Percentiles rank a stretch among this genome's conserved stretches.
Evolutionary conservation across 2,113 vertebrate genomes (phyloP).

Genomic region (Macaca mulatta): DNA sequence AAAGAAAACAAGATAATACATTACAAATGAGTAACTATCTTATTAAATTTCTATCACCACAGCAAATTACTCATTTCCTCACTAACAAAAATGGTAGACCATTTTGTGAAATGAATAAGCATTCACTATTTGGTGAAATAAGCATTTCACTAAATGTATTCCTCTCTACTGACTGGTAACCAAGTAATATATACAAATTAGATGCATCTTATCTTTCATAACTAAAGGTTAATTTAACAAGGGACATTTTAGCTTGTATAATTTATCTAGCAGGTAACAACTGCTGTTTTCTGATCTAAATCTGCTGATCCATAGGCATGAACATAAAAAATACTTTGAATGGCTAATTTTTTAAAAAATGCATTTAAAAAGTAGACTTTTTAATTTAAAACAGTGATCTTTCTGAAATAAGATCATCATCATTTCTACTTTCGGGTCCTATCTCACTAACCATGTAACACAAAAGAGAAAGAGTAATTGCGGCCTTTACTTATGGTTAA

Average conservation of each 20-base stretch:
- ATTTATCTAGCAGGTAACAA: not conserved
- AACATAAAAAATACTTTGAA: not conserved
- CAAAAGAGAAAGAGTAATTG: not conserved
- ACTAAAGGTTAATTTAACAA: not conserved
- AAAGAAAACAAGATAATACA: not conserved
- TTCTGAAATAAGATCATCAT: not conserved
- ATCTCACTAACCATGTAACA: not conserved
- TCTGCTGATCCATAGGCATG: not conserved
- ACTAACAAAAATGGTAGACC: not conserved
- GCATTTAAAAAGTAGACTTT: not conserved
- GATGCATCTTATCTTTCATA: not conserved
- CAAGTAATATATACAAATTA: not conserved
- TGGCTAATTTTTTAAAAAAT: not conserved
- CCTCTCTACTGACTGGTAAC: not conserved
- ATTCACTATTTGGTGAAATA: too few relatives aligned
- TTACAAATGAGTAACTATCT: not conserved
- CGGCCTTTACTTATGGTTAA: not conserved
- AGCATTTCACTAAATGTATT: not conserved
- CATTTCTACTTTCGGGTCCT: not conserved
- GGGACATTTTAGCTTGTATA: not conserved
- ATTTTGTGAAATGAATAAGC: not conserved
- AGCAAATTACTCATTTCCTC: not conserved
- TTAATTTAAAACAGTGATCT: not conserved
- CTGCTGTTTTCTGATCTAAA: not conserved
- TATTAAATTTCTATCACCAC: not conserved